Conservation (phyloP, 2,113 vertebrate genomes). For the Anoplopoma fimbria region DNA sequence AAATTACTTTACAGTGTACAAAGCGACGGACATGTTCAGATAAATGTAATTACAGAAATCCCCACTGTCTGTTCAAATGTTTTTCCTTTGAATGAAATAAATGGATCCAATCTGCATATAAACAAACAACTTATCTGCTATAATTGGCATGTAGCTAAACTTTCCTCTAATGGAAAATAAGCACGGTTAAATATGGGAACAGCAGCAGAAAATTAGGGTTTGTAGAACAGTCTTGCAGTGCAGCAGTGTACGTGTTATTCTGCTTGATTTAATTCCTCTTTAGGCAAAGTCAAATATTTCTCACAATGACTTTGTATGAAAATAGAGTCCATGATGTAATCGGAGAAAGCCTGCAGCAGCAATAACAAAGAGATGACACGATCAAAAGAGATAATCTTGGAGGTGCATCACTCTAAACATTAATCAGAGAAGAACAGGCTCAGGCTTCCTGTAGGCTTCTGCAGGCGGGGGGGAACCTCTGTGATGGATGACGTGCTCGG, state of each 20-base stretch:
- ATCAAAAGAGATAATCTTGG: slow-evolving; percentile 75
- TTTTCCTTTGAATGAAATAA: slow-evolving; percentile 53
- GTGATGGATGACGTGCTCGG: slow-evolving; percentile 73
- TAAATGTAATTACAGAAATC: slow-evolving; percentile 79
- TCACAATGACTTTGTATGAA: slow-evolving; percentile 56
- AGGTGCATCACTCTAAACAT: slow-evolving; percentile 67
- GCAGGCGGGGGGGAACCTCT: neutral
- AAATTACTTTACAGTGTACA: slow-evolving; percentile 71
- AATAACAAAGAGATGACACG: slow-evolving; percentile 73
- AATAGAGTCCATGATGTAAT: slow-evolving; percentile 62
- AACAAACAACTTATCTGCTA: slow-evolving; percentile 67
- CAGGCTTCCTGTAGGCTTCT: slow-evolving; percentile 61
- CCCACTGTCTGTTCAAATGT: slow-evolving; percentile 63
- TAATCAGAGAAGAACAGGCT: slow-evolving; percentile 67
- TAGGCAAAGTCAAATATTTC: slow-evolving; percentile 61
- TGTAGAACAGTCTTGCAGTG: slow-evolving; percentile 5
- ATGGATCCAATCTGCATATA: slow-evolving; percentile 72
- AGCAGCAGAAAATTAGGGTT: slow-evolving; percentile 15
- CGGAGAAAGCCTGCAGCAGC: slow-evolving; percentile 54
- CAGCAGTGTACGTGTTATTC: slow-evolving; percentile 31
- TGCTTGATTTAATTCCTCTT: slow-evolving; percentile 53
- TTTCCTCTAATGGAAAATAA: slow-evolving; percentile 52
- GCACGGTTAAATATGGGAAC: slow-evolving; percentile 30
- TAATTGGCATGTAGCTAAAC: slow-evolving; percentile 49
- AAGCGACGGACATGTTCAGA: slow-evolving; percentile 70